A percentile compares a stretch with the other conserved stretches of the same genome.
These are phyloP conservation scores for Piaya cayana DNA, from an alignment of 2,113 vertebrate genomes.

Conservation along the genomic window DNA sequence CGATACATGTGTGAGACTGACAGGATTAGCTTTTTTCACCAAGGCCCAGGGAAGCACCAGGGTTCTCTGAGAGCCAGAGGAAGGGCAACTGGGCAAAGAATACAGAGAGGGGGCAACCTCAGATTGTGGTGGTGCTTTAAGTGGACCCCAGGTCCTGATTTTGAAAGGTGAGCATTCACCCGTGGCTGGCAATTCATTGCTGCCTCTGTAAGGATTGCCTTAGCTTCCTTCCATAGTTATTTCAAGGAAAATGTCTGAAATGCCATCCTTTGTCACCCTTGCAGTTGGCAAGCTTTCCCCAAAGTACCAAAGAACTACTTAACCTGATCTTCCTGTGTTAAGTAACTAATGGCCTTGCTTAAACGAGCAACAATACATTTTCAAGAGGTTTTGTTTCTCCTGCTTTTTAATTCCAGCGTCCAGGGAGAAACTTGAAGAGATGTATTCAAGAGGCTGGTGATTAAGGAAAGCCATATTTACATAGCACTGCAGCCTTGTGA, in stretches of 20 bases:
- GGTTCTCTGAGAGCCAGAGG: neutral
- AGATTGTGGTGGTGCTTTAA: neutral
- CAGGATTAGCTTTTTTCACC: neutral
- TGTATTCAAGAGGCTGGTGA: neutral
- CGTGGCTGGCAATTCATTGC: neutral
- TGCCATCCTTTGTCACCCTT: neutral
- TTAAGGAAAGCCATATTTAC: neutral
- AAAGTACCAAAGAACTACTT: neutral
- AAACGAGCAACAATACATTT: neutral
- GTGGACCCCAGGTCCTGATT: rapidly evolving
- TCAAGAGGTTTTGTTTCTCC: neutral
- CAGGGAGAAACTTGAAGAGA: neutral
- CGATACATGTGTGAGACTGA: rapidly evolving
- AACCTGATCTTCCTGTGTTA: neutral
- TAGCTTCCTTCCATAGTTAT: neutral
- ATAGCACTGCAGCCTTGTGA: neutral
- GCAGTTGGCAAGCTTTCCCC: neutral
- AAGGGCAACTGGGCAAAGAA: neutral
- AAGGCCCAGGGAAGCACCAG: neutral
- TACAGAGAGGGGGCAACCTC: neutral
- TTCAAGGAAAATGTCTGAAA: neutral
- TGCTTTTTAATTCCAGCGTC: neutral
- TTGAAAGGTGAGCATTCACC: neutral
- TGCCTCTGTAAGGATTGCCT: neutral
- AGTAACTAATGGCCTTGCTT: neutral